phyloP scores from a whole-genome alignment of 2,113 vertebrate species.

The Caloenas nicobarica region DNA sequence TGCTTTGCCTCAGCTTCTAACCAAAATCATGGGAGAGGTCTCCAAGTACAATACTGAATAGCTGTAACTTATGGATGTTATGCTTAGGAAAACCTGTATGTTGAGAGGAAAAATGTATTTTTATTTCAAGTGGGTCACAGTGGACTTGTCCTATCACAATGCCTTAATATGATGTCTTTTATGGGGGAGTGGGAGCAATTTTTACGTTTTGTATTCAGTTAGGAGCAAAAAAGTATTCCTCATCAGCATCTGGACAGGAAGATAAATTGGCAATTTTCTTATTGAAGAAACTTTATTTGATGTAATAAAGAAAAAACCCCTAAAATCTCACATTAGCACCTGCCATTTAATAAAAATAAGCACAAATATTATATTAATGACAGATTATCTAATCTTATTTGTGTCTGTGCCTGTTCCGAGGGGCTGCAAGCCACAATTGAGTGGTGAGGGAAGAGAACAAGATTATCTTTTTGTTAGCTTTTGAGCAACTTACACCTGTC shows the following conservation, averaged over 20 bases:
- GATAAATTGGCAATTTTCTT: background rate
- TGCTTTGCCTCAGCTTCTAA: background rate
- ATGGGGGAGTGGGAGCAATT: background rate
- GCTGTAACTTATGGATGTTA: background rate
- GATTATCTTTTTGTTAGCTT: background rate
- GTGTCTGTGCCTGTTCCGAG: background rate
- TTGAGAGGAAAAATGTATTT: background rate
- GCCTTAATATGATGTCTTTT: background rate
- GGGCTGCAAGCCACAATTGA: background rate
- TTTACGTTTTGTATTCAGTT: background rate
- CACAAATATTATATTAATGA: background rate
- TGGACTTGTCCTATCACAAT: background rate
- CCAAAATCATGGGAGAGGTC: background rate
- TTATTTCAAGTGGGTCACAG: background rate
- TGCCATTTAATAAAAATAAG: background rate
- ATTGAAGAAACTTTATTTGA: background rate
- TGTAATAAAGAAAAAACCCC: background rate
- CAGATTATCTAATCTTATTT: background rate
- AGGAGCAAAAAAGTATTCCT: background rate
- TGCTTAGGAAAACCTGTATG: background rate
- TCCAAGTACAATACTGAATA: background rate
- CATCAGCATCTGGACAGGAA: background rate
- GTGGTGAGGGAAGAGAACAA: background rate
- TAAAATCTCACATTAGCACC: background rate
- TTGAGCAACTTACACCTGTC: background rate